Evolutionary conservation across 2,797 vertebrate genomes (phyloP).

Genomic region (Artibeus jamaicensis): DNA sequence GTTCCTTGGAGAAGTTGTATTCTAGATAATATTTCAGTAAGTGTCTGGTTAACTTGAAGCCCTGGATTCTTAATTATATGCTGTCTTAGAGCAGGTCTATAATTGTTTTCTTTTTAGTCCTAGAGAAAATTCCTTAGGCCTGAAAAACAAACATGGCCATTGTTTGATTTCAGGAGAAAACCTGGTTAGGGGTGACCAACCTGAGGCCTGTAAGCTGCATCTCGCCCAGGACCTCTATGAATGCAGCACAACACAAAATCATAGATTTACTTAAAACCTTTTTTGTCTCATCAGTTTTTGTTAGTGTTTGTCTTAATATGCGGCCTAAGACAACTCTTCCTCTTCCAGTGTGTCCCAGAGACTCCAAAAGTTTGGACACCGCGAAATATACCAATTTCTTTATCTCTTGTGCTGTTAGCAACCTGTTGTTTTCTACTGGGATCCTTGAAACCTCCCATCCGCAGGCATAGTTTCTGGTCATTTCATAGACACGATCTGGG

Average conservation of each 20-base stretch:
- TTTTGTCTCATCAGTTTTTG: too few relatives aligned
- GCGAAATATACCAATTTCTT: background rate
- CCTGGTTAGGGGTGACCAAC: background rate
- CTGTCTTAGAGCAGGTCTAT: background rate
- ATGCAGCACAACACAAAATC: too few relatives aligned
- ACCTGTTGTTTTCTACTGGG: background rate
- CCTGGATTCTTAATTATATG: background rate
- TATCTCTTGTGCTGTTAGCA: background rate
- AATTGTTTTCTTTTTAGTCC: background rate
- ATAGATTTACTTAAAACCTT: too few relatives aligned
- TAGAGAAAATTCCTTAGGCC: background rate
- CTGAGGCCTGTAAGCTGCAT: too few relatives aligned
- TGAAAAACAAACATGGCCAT: background rate
- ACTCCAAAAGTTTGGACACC: too few relatives aligned
- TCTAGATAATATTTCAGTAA: background rate
- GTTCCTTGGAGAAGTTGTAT: background rate
- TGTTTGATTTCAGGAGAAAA: background rate
- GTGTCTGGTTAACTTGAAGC: background rate
- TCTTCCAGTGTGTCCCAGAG: too few relatives aligned
- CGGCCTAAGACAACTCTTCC: too few relatives aligned
- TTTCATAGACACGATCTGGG: background rate
- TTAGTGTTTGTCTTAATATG: too few relatives aligned
- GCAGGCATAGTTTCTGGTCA: background rate
- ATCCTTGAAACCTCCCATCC: background rate
- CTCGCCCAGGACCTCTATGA: too few relatives aligned